These are phyloP conservation scores for Meiosimyza platycephala DNA, from an alignment of 2,888 invertebrate genomes.

Conservation along the genomic window DNA sequence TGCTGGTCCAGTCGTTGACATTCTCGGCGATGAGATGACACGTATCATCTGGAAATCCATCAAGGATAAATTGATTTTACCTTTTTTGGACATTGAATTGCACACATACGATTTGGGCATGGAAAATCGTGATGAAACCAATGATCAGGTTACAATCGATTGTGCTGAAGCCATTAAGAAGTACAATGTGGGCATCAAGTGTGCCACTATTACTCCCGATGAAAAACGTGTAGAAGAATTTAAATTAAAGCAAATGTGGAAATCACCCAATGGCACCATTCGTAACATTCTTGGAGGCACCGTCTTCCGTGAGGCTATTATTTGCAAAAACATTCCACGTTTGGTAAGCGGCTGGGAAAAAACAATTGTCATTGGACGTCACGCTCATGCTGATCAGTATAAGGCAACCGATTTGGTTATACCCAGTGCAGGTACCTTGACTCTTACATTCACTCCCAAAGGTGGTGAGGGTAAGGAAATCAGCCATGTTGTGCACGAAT, in stretches of 20 bases:
- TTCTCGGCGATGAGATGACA: slow-evolving; percentile 96
- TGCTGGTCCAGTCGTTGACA: slow-evolving; percentile 90
- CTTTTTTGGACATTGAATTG: slow-evolving; percentile 94
- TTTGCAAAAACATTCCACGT: slow-evolving; percentile 93
- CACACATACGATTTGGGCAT: slow-evolving; percentile 96
- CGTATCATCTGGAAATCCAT: slow-evolving; percentile 98
- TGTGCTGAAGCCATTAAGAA: slow-evolving; percentile 96
- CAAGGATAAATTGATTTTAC: slow-evolving; percentile 95
- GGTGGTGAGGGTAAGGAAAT: slow-evolving; percentile 71
- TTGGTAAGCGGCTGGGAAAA: slow-evolving; percentile 95
- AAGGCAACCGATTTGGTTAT: slow-evolving; percentile 97
- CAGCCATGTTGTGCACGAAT: slow-evolving; percentile 83
- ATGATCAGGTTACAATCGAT: slow-evolving; percentile 95
- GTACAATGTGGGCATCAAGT: slow-evolving; percentile 98
- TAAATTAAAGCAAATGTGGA: slow-evolving; percentile 90
- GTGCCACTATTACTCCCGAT: slow-evolving; percentile 98
- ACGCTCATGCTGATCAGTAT: slow-evolving; percentile 98
- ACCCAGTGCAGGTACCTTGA: slow-evolving; percentile 88
- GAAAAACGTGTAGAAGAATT: slow-evolving; percentile 95
- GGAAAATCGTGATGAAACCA: slow-evolving; percentile 92
- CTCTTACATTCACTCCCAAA: slow-evolving; percentile 82
- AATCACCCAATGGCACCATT: slow-evolving; percentile 89
- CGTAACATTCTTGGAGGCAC: slow-evolving; percentile 84
- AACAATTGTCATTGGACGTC: slow-evolving; percentile 98
- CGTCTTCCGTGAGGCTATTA: slow-evolving; percentile 86